These are phyloP conservation scores for Mimumesa dahlbomi DNA, from an alignment of 2,888 invertebrate species.

Conservation along the genomic window DNA sequence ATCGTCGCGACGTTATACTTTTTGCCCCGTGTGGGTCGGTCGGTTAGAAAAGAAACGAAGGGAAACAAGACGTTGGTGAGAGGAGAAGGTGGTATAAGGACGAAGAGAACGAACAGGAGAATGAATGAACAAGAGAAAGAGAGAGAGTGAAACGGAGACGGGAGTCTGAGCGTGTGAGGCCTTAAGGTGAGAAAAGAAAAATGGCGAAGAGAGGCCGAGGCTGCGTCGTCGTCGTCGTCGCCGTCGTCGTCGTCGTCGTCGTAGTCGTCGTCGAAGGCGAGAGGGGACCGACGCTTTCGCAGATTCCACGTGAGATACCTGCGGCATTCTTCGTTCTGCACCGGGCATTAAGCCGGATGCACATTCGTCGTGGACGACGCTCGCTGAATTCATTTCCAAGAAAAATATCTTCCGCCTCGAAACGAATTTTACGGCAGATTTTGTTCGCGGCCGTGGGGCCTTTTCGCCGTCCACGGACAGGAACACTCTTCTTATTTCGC, in stretches of 20 bases:
- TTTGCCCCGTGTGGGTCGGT: constrained; percentile 43
- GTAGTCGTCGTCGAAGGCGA: constrained; percentile 57
- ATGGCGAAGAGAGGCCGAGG: constrained; percentile 50
- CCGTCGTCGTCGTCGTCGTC: constrained; percentile 43
- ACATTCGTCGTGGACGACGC: constrained; percentile 67
- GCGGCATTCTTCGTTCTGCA: constrained; percentile 67
- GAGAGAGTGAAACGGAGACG: constrained; percentile 4
- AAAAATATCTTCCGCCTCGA: constrained; percentile 66
- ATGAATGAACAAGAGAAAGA: neutral
- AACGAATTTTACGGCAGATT: constrained; percentile 66
- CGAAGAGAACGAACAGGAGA: constrained; percentile 3
- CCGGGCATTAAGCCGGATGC: constrained; percentile 67
- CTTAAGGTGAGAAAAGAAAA: constrained; percentile 62
- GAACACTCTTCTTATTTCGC: constrained; percentile 10
- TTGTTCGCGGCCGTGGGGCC: constrained; percentile 38
- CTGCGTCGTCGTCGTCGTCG: constrained; percentile 41
- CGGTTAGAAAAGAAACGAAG: constrained; percentile 25
- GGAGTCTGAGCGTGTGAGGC: constrained; percentile 42
- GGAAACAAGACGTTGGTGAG: neutral
- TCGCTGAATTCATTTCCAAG: constrained; percentile 62
- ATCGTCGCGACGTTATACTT: constrained; percentile 53
- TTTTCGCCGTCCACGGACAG: constrained; percentile 7
- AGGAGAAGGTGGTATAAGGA: neutral
- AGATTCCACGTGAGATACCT: constrained; percentile 69
- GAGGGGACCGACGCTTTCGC: constrained; percentile 63